Conservation (phyloP, 2,888 invertebrate species). For the Chaetogeoica ovagalla region DNA sequence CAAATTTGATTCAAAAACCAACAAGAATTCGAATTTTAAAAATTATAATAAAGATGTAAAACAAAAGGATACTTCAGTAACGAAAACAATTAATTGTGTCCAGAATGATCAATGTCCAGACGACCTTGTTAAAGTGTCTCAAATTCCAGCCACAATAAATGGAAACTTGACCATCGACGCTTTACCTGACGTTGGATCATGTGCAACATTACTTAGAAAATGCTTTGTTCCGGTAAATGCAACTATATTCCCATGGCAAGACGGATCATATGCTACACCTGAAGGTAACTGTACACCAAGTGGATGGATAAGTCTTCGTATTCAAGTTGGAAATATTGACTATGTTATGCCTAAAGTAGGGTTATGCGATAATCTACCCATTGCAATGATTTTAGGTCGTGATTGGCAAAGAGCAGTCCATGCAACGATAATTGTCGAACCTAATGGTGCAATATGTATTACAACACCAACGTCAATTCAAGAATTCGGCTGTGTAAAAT, state of each 20-base stretch:
- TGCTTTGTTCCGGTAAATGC: not conserved
- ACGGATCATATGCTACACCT: not conserved
- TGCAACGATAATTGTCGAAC: constrained; percentile 1
- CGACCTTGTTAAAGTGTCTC: no score
- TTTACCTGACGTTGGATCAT: not conserved
- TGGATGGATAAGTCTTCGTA: not conserved
- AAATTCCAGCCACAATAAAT: constrained; percentile 2
- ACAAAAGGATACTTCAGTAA: not conserved
- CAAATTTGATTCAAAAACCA: no score
- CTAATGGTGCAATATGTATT: constrained; percentile 7
- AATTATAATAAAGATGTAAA: no score
- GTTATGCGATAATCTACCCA: not conserved
- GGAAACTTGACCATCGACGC: constrained; percentile 1
- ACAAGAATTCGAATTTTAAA: no score
- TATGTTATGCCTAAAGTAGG: constrained; percentile 22
- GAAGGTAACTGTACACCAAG: not conserved
- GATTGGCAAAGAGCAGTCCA: constrained; percentile 23
- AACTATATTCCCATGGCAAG: constrained; percentile 1
- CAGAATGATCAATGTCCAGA: no score
- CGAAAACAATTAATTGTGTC: not conserved
- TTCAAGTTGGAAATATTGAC: not conserved
- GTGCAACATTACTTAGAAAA: constrained; percentile 17
- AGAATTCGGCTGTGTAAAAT: constrained; percentile 3
- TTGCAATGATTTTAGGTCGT: not conserved
- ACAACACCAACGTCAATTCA: constrained; percentile 9